Evolutionary conservation across 2,888 invertebrate species (phyloP), one percentile per base, ranked within the genome.

Genomic region (Electrophaes corylata): DNA sequence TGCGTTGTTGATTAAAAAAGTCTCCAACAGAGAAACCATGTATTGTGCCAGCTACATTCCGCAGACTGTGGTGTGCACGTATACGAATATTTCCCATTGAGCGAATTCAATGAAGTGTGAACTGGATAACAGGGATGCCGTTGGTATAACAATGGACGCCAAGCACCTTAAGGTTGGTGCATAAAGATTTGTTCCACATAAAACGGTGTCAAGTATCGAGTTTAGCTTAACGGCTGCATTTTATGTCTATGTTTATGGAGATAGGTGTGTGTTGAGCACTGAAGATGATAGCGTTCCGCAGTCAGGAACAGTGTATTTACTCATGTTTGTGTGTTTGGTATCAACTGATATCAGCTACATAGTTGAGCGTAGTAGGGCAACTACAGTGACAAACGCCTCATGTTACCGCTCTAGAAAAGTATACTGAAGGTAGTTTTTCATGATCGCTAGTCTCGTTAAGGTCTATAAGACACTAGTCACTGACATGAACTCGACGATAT

Each of bases 31-130:
- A n/a, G n/a, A n/a, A n/a, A n/a, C n/a, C n/a, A n/a, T n/a, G n/a
- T n/a, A n/a, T n/a, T n/a, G n/a, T n/a, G n/a, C n/a, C 23, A 55
- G 47, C 19, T 43, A 33, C 23, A 33, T 1, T 41, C 4, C 6
- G 20, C 12, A 11, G 47, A 12, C 59, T 59, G 50, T 46, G 51
- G n/a, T 51, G 45, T 69, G 76, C 79, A 82, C 37, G 37, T 37
- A 76, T 81, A 75, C 77, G 77, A 83, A 83, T 83, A 81, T 80
- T 80, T 79, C 77, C 78, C 81, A 83, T 84, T 81, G 80, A 82
- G 69, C 70, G 67, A 72, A 75, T 75, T 72, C 84, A 86, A 86
- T 86, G 86, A 83, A 82, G 84, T 79, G 83, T 79, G 76, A 83
- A 78, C 73, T 69, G 86, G 86, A 88, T 88, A 88, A 86, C 84